Evolutionary conservation across 2,797 vertebrate species (phyloP), one percentile per base, ranked within the genome.

Genomic region (Todus mexicanus): DNA sequence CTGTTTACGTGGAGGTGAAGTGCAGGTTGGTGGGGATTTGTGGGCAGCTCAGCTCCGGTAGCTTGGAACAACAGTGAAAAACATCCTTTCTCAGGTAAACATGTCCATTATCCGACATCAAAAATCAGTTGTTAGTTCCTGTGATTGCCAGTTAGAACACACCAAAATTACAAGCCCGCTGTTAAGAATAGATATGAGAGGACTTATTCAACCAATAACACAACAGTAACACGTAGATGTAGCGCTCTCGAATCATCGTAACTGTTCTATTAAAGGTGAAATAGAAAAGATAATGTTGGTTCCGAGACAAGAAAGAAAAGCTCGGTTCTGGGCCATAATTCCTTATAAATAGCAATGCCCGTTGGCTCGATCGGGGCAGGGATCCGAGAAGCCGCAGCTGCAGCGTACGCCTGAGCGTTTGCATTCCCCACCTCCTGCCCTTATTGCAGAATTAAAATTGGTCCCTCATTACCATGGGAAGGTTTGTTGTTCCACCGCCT

Each of bases 401-500:
- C 10, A 1, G 64, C 48, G 21, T 50, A 15, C 1, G 4, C 48
- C 68, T 73, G 79, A 53, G 60, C 20, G 71, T 88, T 84, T 89
- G 72, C 83, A 61, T 93, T 94, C 84, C 29, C 90, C 87, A 63
- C 88, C 86, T 96, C 80, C 74, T 64, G 76, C 87, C 79, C 86
- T 81, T 57, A 18, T 29, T 74, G 89, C 93, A 76, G 88, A 57
- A 63, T 90, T 59, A 76, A n/a, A 89, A 70, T 21, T n/a, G 79
- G 74, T 60, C 60, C 83, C 48, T 93, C 81, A 47, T 92, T 94
- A 95, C 33, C 79, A 16, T 0, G 87, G 88, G 63, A 81, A 78
- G 29, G 95, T 89, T 93, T 59, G 64, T 95, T 89, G 94, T 94
- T 79, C 4, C 51, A 16, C 66, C 13, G 37, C 88, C 70, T 31